Percentiles rank a stretch among this genome's conserved stretches.
These are phyloP conservation scores for Morus bassanus DNA, from an alignment of 2,797 vertebrate genomes.

Conservation along the genomic window DNA sequence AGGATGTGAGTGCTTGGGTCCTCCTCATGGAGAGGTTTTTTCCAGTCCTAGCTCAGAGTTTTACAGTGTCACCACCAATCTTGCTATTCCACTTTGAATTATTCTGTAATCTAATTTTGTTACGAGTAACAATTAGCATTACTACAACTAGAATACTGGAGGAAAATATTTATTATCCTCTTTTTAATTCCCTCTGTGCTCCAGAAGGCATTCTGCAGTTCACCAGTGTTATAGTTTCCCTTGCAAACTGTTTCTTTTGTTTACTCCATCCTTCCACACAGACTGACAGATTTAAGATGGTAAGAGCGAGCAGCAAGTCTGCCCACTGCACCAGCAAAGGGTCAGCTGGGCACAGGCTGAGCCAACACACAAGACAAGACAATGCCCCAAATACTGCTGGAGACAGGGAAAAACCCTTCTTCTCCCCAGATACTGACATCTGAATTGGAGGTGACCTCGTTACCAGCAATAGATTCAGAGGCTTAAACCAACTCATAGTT, in stretches of 20 bases:
- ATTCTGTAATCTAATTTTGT: neutral
- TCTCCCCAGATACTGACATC: neutral
- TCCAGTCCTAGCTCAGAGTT: neutral
- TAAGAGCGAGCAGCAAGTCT: neutral
- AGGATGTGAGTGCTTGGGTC: neutral
- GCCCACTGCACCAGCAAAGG: neutral
- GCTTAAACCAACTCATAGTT: neutral
- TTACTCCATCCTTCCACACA: neutral
- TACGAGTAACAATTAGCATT: neutral
- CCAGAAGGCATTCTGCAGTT: neutral
- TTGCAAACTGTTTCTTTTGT: neutral
- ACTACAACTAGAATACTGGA: neutral
- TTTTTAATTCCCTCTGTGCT: neutral
- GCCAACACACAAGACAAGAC: neutral
- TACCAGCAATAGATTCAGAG: neutral
- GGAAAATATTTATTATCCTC: neutral
- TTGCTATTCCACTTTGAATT: neutral
- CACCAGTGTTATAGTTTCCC: neutral
- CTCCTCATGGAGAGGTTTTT: neutral
- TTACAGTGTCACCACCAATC: neutral
- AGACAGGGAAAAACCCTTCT: neutral
- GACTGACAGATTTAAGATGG: neutral
- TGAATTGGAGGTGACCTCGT: neutral
- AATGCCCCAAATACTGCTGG: neutral
- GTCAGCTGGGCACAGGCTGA: neutral